Base-by-base conservation (phyloP, 2,888 invertebrate genomes). In the Eupithecia vulgata region DNA sequence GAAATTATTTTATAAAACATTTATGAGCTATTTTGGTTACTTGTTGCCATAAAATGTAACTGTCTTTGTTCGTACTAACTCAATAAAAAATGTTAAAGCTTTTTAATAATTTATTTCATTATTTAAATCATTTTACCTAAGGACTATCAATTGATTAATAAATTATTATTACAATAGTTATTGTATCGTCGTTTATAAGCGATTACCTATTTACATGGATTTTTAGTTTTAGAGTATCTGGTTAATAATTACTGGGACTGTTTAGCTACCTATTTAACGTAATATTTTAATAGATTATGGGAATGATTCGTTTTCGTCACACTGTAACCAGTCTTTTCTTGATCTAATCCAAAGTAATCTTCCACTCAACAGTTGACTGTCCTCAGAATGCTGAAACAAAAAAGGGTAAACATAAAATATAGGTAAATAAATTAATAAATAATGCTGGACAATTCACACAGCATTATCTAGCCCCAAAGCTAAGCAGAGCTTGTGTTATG, bases 321-420 rank as follows among this genome's bases (percentile, higher is more conserved):
- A 30, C 69, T 68, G 59, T 71, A 68, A 45, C 35, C 74, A 75
- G 73, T 76, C 75, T 78, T 76, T 48, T 59, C 30, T 52, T 69
- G 65, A 35, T 52, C 57, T 57, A 13, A 13, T 57, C 57, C 25
- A 57, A 68, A 35, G 70, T 68, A 40, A 66, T 30, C 66, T 69
- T 74, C 70, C 65, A 70, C 74, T 86, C 82, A 93, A 83, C 93
- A 94, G 78, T 92, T 93, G 74, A 93, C 93, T 52, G 90, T 90
- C 78, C 92, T 84, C 64, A 92, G 82, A 79, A 92, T 91, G 61
- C 94, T 93, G 91, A 40, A 91, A 92, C 70, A 81, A 77, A 78
- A 77, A 74, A 69, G 61, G 10, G 21, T 52, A 21, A 52, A 52
- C n/a, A 48, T 48, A n/a, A 1, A 45, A 2, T n/a, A n/a, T 48